These are phyloP conservation scores for Chironex yamaguchii DNA, from an alignment of 30 jellyfish, hydroid and myxozoan species.

Conservation along the genomic window DNA sequence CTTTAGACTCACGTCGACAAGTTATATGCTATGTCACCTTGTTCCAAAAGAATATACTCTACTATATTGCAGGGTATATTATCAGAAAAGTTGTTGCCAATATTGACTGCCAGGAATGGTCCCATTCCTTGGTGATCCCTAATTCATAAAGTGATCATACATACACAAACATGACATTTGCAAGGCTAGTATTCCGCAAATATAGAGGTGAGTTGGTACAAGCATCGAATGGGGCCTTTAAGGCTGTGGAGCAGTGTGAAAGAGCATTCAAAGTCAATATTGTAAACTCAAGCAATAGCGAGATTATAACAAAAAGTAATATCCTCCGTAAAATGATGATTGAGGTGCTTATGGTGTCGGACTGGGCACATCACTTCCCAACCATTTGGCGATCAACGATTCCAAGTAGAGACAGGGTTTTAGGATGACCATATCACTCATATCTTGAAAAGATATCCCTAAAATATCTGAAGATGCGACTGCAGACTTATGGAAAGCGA, in stretches of 20 bases:
- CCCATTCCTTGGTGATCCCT: conserved; percentile 12
- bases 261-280: conserved; percentile 12
- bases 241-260: too few relatives aligned
- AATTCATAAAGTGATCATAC: not conserved
- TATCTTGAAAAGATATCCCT: not conserved
- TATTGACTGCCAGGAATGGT: conserved; percentile 13
- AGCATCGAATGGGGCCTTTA: conserved; percentile 14
- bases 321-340: too few relatives aligned
- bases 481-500: not conserved
- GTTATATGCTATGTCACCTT: too few relatives aligned
- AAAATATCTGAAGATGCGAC: conserved; percentile 2
- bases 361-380: too few relatives aligned
- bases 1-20: too few relatives aligned
- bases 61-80: conserved; percentile 19
- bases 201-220: conserved; percentile 3
- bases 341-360: too few relatives aligned
- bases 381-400: too few relatives aligned
- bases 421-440: conserved; percentile 9
- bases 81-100: conserved; percentile 4
- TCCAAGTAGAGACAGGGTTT: too few relatives aligned
- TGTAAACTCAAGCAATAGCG: not conserved
- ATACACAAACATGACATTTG: not conserved
- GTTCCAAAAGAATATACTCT: not conserved
- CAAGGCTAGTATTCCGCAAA: too few relatives aligned
- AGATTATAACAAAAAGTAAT: not conserved